Base-by-base conservation (phyloP, 2,888 invertebrate species). In the Adela reaumurella region DNA sequence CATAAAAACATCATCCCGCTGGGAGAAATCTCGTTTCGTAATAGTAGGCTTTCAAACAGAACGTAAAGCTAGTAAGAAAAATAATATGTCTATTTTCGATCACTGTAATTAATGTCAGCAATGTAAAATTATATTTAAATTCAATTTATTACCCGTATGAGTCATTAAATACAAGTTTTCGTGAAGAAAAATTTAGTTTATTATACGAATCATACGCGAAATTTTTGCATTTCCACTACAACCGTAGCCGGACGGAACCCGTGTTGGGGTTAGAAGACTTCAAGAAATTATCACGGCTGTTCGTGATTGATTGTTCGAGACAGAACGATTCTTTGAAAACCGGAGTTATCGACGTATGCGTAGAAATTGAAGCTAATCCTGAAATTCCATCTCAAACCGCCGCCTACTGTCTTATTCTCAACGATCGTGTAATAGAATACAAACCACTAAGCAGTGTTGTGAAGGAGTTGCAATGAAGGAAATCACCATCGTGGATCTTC, bases 11-110 rank as follows among this genome's bases (percentile, higher is more conserved):
- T 52, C 60, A 11, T 55, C 55, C 14, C 58, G 59, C 48, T 50
- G 66, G 42, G 67, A 68, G 56, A 65, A 64, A 55, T 67, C 67
- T 1, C 51, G 65, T 46, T 70, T 55, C 53, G 51, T 69, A 17
- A 61, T 70, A 43, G 42, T 68, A 17, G 65, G 58, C 11, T 60
- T 68, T 45, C 68, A 70, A 59, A 67, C 63, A 16, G 54, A 60
- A 48, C 54, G 59, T 53, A 65, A 64, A 57, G 61, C 60, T 54
- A 50, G 56, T 19, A 46, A 50, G 43, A 19, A 16, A 4, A 54
- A 46, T 45, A 54, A 65, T 52, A 49, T 29, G 24, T 55, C 55
- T 4, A 10, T 47, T 1, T 58, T 58, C 45, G 55, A 58, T 52
- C 55, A 60, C 50, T 64, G 64, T 52, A 53, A 61, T 35, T 46